A percentile compares a stretch with the other conserved stretches of the same genome.
Evolutionary conservation across 1,140 invertebrate species (phyloP).

Genomic region (Papilio dardanus): DNA sequence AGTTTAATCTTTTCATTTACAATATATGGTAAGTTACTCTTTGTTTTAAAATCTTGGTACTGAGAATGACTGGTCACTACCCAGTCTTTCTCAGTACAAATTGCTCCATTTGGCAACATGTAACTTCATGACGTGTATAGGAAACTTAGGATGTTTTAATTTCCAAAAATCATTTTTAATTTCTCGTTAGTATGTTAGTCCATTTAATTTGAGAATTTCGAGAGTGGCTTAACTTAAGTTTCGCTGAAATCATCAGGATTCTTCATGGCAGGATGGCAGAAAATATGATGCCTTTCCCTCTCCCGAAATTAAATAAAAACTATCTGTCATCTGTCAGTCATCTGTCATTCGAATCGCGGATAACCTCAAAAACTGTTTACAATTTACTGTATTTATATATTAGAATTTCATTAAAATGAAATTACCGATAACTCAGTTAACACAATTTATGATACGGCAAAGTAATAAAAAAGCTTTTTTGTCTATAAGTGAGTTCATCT

Average conservation of each 20-base stretch:
- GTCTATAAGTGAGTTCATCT: conserved; percentile 19
- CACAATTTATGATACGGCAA: conserved; percentile 7
- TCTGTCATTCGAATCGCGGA: conserved; percentile 12
- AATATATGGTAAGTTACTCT: too few species aligned
- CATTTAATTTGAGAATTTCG: background rate
- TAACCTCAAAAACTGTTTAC: conserved; percentile 37
- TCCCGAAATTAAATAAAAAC: background rate
- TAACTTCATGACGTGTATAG: too few species aligned
- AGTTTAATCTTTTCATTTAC: too few species aligned
- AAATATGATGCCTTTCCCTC: background rate
- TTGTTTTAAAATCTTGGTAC: too few species aligned
- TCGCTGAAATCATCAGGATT: background rate
- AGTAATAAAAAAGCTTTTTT: conserved; percentile 25
- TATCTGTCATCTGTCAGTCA: conserved; percentile 15
- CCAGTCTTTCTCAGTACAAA: too few species aligned
- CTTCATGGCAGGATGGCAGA: background rate
- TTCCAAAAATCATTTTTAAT: too few species aligned
- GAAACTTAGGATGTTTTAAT: too few species aligned
- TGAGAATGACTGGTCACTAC: too few species aligned
- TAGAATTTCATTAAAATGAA: conserved; percentile 12
- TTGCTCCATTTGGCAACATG: too few species aligned
- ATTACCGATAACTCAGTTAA: conserved; percentile 24
- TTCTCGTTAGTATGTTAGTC: too few species aligned
- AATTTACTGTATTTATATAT: conserved; percentile 3
- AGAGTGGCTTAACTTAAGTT: background rate